Evolutionary conservation across 2,113 vertebrate species (phyloP), one percentile per base, ranked within the genome.

Genomic region (Sarotherodon lohbergeri): DNA sequence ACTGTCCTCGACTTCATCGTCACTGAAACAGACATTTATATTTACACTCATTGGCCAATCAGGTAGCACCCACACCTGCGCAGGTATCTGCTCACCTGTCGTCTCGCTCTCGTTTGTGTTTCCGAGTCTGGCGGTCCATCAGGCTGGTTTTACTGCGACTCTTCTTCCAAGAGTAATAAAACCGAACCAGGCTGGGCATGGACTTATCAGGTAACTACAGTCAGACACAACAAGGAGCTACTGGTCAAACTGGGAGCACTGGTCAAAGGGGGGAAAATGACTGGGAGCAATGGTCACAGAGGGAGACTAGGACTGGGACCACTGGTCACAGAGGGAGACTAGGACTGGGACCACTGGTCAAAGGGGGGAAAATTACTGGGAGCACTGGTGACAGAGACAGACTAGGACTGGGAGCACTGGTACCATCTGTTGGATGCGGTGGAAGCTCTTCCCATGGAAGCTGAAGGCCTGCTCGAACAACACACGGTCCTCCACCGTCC

Each of bases 151-250:
- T 98, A 93, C 97, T 98, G 89, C 98, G 97, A 1, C 98, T 99
- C 94, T 99, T 99, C 96, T 99, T 99, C 98, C 98, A 99, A 1
- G 98, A 99, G 93, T 99, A 99, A 94, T 99, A 99, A 91, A 99
- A 99, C 56, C 98, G 97, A 89, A 99, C 98, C 95, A 99, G 95
- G 89, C 98, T 99, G 86, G 98, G 97, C 95, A 99, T 99, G 9
- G 98, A 97, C 87, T 99, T 99, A 90, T 99, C 98, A 81, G 98
- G 98, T 86, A 99, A 96, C 98, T 99, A 90, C n/a, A 94, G 43
- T 43, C 6, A 46, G 16, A 14, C 3, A n/a, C n/a, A 41, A 39
- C 36, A 76, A 48, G 4, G 4, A 48, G 41, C 14, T 16, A 32
- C 59, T 2, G 76, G 16, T 59, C 12, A 6, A 8, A 19, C 4